Evolutionary conservation across 1,140 invertebrate species (phyloP).

Genomic region (Monomorium pharaonis): DNA sequence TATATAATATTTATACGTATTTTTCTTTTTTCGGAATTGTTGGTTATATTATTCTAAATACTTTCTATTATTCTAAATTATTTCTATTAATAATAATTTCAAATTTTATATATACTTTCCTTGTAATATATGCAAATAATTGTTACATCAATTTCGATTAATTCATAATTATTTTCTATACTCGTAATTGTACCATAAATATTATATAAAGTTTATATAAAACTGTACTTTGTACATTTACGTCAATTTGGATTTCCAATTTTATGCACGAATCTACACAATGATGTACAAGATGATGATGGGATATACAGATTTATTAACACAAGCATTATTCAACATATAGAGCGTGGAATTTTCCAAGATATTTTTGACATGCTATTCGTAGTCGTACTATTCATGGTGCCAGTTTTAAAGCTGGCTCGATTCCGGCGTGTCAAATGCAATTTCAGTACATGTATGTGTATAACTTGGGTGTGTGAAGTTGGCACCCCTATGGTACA

Average conservation of each 20-base stretch:
- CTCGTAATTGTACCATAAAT: background rate
- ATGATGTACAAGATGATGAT: constrained; percentile 10
- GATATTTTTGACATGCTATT: constrained; percentile 72
- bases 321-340: constrained; percentile 16
- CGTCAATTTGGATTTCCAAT: background rate
- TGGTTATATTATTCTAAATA: too few relatives aligned
- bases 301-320: constrained; percentile 11
- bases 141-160: background rate
- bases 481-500: too few relatives aligned
- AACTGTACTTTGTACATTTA: background rate
- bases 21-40: background rate
- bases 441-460: background rate
- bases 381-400: constrained; percentile 63
- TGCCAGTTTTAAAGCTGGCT: constrained; percentile 62
- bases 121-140: background rate
- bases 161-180: constrained; percentile 1
- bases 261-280: background rate
- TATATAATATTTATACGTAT: background rate
- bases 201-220: background rate
- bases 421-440: background rate
- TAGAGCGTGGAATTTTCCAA: constrained; percentile 36
- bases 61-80: too few relatives aligned
- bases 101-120: background rate
- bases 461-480: too few relatives aligned
- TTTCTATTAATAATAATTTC: background rate